Conservation (phyloP, 2,797 vertebrate species). For the Synaphobranchus kaupii region DNA sequence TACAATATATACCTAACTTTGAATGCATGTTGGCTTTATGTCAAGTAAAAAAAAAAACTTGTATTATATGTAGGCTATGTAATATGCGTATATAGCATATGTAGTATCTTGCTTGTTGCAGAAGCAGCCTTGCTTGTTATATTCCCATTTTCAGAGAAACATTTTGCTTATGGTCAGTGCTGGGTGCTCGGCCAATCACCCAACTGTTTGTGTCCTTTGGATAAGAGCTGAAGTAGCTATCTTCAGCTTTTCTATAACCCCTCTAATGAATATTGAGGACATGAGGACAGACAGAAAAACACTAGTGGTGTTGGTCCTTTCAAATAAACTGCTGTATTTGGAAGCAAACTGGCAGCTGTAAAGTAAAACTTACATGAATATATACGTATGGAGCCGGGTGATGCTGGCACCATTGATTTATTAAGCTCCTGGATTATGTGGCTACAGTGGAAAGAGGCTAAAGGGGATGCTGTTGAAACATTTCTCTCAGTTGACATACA, state of each 20-base stretch:
- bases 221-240: background rate
- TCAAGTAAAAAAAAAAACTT: background rate
- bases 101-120: background rate
- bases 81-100: background rate
- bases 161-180: background rate
- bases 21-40: background rate
- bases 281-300: background rate
- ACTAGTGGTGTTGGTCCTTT: background rate
- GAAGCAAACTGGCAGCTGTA: background rate
- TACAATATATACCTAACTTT: background rate
- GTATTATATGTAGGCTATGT: too few species aligned
- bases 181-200: background rate
- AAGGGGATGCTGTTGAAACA: background rate
- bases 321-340: background rate
- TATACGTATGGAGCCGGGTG: background rate
- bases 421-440: background rate
- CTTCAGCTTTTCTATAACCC: constrained; percentile 7
- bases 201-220: background rate
- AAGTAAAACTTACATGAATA: background rate
- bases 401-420: background rate
- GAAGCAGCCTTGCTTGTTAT: background rate
- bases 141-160: background rate
- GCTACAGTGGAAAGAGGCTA: background rate
- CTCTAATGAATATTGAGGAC: background rate
- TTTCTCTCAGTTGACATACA: background rate